A percentile compares a stretch with the other conserved stretches of the same genome.
Evolutionary conservation across 2,888 invertebrate genomes (phyloP).

Genomic region (Eilema griseolum): DNA sequence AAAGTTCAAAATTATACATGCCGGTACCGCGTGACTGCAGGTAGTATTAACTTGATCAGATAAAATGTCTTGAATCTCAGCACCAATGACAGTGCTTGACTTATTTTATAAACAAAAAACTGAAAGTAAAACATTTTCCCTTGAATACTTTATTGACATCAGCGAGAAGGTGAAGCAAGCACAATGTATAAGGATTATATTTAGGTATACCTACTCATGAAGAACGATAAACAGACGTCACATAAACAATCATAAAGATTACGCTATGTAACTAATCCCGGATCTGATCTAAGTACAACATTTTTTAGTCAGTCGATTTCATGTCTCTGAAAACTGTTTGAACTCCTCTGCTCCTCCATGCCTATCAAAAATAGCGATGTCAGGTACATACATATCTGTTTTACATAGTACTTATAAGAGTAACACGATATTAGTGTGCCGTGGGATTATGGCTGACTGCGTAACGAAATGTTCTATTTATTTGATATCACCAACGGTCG

Average conservation of each 20-base stretch:
- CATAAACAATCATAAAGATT: conserved; percentile 32
- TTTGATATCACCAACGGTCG: conserved; percentile 52
- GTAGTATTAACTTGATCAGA: neutral
- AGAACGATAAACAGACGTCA: neutral
- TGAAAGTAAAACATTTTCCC: neutral
- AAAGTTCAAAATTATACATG: conserved; percentile 1
- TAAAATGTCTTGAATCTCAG: neutral
- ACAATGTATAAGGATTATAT: neutral
- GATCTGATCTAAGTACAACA: conserved; percentile 19
- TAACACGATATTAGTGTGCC: conserved; percentile 37
- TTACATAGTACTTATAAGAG: conserved; percentile 11
- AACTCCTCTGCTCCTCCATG: neutral
- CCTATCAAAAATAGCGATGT: neutral
- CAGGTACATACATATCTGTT: neutral
- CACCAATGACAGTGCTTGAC: neutral
- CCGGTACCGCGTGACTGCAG: neutral
- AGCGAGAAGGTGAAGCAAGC: neutral
- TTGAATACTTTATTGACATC: neutral
- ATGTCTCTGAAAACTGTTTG: neutral
- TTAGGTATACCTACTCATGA: neutral
- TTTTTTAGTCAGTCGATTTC: neutral
- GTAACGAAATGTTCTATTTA: conserved; percentile 59
- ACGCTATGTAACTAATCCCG: conserved; percentile 28
- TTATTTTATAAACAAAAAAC: neutral
- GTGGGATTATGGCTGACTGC: conserved; percentile 56